Conservation (phyloP, 2,113 vertebrate species). For the Crypturellus undulatus region DNA sequence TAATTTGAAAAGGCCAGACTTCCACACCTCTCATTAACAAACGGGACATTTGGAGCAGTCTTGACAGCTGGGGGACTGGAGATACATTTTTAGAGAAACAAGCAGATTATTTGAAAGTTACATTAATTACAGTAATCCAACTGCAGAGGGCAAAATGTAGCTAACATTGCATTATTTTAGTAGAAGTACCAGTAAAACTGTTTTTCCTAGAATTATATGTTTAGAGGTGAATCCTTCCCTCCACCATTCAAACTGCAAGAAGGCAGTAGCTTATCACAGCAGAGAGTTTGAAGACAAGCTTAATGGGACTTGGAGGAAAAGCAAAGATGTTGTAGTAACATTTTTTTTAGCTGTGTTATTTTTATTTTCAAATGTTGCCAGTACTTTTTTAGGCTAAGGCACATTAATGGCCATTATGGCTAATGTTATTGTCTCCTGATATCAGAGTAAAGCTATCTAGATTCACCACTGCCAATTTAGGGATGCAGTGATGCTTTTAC, state of each 20-base stretch:
- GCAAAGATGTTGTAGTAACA: not conserved
- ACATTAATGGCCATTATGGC: not conserved
- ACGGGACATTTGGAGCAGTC: not conserved
- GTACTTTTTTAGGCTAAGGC: not conserved
- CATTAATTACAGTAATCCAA: constrained; percentile 32
- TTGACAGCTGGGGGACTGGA: constrained; percentile 13
- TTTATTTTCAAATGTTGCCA: not conserved
- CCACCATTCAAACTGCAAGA: not conserved
- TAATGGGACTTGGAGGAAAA: not conserved
- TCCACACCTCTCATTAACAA: constrained; percentile 49
- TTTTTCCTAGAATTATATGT: constrained; percentile 38
- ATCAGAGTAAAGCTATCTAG: constrained; percentile 2
- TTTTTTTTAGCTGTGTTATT: not conserved
- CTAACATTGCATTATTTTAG: constrained; percentile 35
- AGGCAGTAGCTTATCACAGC: not conserved
- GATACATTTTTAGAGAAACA: not conserved
- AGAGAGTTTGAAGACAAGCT: not conserved
- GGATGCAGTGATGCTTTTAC: not conserved
- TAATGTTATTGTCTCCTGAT: not conserved
- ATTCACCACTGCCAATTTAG: not conserved
- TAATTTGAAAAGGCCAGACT: constrained; percentile 24
- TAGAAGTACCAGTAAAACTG: constrained; percentile 47
- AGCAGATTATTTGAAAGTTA: constrained; percentile 65
- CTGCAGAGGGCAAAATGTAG: constrained; percentile 53
- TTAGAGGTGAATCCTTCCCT: not conserved